These are phyloP conservation scores for Cynodonichthys magdalenae DNA, from an alignment of 2,797 vertebrate species.

Conservation along the genomic window DNA sequence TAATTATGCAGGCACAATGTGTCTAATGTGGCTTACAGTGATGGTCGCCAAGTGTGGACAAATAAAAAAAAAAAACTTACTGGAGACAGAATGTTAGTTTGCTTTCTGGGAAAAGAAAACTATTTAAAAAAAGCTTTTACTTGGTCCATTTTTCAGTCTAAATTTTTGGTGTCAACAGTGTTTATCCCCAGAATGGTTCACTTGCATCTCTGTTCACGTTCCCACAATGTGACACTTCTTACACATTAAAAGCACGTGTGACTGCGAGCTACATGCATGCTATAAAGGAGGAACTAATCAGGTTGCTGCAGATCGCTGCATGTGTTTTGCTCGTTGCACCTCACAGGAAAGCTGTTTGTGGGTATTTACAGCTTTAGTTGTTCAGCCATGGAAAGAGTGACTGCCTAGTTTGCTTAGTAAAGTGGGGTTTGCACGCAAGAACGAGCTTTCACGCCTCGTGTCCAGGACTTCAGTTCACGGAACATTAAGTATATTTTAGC, in stretches of 20 bases:
- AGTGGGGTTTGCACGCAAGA: background rate
- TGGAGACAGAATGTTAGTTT: conserved; percentile 2
- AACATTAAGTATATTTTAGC: background rate
- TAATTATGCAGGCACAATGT: conserved; percentile 22
- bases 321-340: background rate
- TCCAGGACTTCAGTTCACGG: background rate
- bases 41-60: background rate
- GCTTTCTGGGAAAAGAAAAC: background rate
- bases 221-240: background rate
- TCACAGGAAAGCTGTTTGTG: background rate
- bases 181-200: background rate
- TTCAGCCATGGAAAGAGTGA: background rate
- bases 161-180: conserved; percentile 1
- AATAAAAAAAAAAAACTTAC: background rate
- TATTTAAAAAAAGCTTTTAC: no score
- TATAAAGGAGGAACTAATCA: background rate
- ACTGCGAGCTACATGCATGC: background rate
- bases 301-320: background rate
- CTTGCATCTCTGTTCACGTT: background rate
- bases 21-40: conserved; percentile 11
- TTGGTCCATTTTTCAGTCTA: background rate
- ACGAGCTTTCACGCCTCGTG: background rate
- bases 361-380: background rate
- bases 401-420: background rate
- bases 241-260: no score